Evolutionary conservation across 2,797 vertebrate genomes (phyloP).

Genomic region (Epinephelus malabaricus): DNA sequence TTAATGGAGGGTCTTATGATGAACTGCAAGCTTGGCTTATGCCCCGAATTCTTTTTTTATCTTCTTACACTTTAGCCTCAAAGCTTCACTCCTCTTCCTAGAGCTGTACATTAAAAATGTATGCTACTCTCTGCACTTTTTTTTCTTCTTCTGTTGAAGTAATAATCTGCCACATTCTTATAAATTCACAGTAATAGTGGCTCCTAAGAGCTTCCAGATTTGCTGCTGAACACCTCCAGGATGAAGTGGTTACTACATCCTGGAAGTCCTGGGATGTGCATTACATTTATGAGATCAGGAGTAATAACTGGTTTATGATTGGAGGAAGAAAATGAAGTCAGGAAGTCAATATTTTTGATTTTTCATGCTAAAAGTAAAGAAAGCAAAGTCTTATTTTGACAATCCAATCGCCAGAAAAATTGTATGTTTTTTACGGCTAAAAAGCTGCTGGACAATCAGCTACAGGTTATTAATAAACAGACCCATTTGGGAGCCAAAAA

Average conservation of each 20-base stretch:
- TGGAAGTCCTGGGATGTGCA: conserved; percentile 22
- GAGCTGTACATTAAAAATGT: conserved; percentile 36
- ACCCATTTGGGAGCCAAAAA: too few relatives aligned
- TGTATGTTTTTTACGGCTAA: too few relatives aligned
- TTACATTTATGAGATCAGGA: conserved; percentile 30
- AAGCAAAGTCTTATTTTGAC: conserved; percentile 15
- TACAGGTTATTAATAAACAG: too few relatives aligned
- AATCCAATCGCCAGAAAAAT: too few relatives aligned
- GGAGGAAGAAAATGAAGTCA: not conserved
- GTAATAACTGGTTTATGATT: conserved; percentile 32
- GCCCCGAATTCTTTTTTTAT: conserved; percentile 42
- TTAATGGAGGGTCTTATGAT: conserved; percentile 61
- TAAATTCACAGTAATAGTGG: conserved; percentile 25
- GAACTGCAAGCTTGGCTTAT: conserved; percentile 46
- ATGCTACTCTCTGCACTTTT: conserved; percentile 31
- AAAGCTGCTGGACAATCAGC: too few relatives aligned
- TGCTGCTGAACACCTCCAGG: conserved; percentile 29
- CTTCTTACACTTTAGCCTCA: conserved; percentile 38
- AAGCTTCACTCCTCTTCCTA: conserved; percentile 26
- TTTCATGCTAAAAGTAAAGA: not conserved
- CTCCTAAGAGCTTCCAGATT: conserved; percentile 49
- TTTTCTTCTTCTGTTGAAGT: conserved; percentile 21
- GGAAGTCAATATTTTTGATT: not conserved
- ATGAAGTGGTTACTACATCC: conserved; percentile 28
- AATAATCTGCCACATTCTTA: conserved; percentile 34